Percentiles rank a stretch among this genome's conserved stretches.
Conservation (phyloP, 30 jellyfish, hydroid and myxozoan species). For the Aurelia aurita region DNA sequence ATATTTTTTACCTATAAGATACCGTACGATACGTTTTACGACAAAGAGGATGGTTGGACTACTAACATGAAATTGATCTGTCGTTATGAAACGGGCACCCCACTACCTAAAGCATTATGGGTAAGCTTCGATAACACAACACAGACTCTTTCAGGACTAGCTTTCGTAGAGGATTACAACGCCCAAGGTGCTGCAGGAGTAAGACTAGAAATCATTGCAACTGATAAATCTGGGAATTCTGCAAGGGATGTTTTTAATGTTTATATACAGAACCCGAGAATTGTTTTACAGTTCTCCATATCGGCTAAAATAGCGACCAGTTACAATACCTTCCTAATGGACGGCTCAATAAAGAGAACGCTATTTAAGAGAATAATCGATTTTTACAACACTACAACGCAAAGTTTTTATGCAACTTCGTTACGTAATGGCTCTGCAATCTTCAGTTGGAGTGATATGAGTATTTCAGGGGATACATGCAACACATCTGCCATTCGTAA, state of each 20-base stretch:
- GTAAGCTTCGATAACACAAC: constrained; percentile 42
- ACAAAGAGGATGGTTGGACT: constrained; percentile 62
- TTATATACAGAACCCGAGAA: constrained; percentile 21
- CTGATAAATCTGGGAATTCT: constrained; percentile 29
- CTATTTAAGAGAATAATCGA: constrained; percentile 33
- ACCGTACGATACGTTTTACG: constrained; percentile 74
- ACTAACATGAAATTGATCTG: constrained; percentile 31
- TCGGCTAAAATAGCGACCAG: constrained; percentile 34
- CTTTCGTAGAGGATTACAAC: constrained; percentile 29
- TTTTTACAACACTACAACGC: constrained; percentile 38
- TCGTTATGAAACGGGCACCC: constrained; percentile 48
- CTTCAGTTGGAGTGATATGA: constrained; percentile 66
- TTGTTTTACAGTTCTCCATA: constrained; percentile 36
- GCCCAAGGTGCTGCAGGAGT: constrained; percentile 36
- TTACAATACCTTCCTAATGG: constrained; percentile 18
- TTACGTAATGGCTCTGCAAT: constrained; percentile 58
- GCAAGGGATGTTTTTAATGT: constrained; percentile 70
- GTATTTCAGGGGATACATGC: constrained; percentile 40
- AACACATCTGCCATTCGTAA: constrained; percentile 30
- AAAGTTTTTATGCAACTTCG: constrained; percentile 16
- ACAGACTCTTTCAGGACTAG: constrained; percentile 60
- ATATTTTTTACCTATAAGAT: constrained; percentile 25
- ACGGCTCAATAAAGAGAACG: constrained; percentile 23
- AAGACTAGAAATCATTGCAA: constrained; percentile 33
- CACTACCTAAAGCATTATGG: constrained; percentile 40